Base-by-base conservation (phyloP, 2,888 invertebrate species). In the Chesias legatella region DNA sequence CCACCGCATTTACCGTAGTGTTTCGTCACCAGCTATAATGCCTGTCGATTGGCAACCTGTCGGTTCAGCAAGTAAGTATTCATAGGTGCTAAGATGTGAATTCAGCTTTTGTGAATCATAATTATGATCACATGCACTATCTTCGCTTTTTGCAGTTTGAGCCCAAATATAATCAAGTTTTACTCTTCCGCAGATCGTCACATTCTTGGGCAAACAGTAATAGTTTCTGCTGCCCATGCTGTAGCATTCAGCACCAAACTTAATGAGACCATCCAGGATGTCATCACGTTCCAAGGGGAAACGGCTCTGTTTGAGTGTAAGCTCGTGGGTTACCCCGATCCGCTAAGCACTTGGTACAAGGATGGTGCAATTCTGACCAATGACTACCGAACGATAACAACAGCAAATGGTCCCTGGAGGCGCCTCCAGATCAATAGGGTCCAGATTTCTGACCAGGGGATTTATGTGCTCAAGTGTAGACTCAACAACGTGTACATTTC, bases 341-440 rank as follows among this genome's bases (percentile, higher is more conserved):
- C 52, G n/a, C 40, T 36, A 7, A 53, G 43, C 27, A 44, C 34
- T 9, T 68, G 67, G 67, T 56, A 53, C 33, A 63, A 60, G 50
- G 50, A 68, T 36, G 67, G 67, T 0, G 38, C 28, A 22, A 25
- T 28, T 26, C 56, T 32, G 43, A 33, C 35, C 7, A 41, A 24
- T 48, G 48, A 51, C 44, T 45, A 5, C n/a, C 54, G 52, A 47
- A 55, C 51, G 8, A 43, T 39, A 33, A 40, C 10, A 32, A 43
- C 11, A 43, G 43, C 23, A 41, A 48, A 47, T 53, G 47, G 49
- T 32, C 51, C 32, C 36, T 58, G 55, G 52, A 44, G 55, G 34
- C 45, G 51, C 32, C 36, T 67, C n/a, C 51, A 58, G 44, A 58
- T 67, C 17, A 47, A 35, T 3, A 39, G 50, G 0, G 50, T 1